Evolutionary conservation across 2,113 vertebrate genomes (phyloP), one percentile per base, ranked within the genome.

Genomic region (Capra hircus): DNA sequence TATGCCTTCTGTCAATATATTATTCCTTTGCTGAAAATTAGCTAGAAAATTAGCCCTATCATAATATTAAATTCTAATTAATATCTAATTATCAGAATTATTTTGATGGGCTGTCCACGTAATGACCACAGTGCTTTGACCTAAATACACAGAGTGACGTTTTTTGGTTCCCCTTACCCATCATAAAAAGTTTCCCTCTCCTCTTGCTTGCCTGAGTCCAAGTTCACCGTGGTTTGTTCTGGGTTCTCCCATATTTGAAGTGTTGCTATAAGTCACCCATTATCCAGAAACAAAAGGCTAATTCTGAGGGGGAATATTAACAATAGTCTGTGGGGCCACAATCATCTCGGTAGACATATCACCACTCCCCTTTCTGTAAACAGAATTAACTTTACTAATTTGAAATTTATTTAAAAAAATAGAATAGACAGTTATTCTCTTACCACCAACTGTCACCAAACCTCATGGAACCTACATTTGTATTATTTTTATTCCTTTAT

Each of bases 61-160:
- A 85, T 45, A 82, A 71, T 25, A 88, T 64, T 78, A 87, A 90
- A 88, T 90, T 82, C 33, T 95, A 97, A 57, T 94, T 90, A 95
- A 50, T 96, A 43, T 88, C 15, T 91, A 89, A 84, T 90, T 90
- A 93, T 64, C 25, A 59, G 60, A 96, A 92, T 78, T 93, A 71
- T 96, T 90, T 96, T 90, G 33, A 90, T 92, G 95, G 16, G 3
- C 59, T 48, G 0, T 48, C 43, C 67, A 30, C 10, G 16, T 57
- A 90, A 45, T 64, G 11, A 53, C 82, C 25, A 93, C 17, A 85
- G 48, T 82, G 17, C 28, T 90, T 50, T 85, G 25, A 67, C 6
- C 6, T 90, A 28, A 25, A n/a, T 48, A 78, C 30, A 60, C 3
- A 93, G 53, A 95, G 95, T 23, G 36, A 52, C 25, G 4, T 23